Evolutionary conservation across 2,797 vertebrate species (phyloP).

Genomic region (Sebastes alutus): DNA sequence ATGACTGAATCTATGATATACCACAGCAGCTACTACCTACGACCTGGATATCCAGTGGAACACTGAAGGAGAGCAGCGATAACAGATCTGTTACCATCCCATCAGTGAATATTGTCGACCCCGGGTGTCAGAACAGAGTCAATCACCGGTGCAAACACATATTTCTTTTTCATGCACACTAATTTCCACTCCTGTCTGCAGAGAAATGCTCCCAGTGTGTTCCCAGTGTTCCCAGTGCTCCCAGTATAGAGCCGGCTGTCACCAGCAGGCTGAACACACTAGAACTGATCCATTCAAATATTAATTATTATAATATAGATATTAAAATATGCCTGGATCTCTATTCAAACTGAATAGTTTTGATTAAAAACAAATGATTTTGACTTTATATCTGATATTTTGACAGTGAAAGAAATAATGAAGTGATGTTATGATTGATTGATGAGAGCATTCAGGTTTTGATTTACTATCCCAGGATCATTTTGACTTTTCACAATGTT

Average conservation of each 20-base stretch:
- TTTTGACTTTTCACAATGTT: not conserved
- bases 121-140: no score
- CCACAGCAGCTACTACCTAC: no score
- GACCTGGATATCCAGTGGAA: not conserved
- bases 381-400: not conserved
- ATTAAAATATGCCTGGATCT: not conserved
- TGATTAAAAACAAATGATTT: not conserved
- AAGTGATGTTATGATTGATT: no score
- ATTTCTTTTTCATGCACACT: not conserved
- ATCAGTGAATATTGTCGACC: no score
- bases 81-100: no score
- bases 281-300: not conserved
- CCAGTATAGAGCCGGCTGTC: no score
- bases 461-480: not conserved
- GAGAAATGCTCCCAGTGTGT: no score
- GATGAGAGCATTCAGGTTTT: not conserved
- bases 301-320: no score
- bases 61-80: not conserved
- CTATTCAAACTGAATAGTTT: not conserved
- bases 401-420: not conserved
- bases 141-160: not conserved
- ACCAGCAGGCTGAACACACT: no score
- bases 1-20: not conserved
- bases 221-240: no score
- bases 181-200: no score